Evolutionary conservation across 2,888 invertebrate species (phyloP).

Genomic region (Pandemis corylana): DNA sequence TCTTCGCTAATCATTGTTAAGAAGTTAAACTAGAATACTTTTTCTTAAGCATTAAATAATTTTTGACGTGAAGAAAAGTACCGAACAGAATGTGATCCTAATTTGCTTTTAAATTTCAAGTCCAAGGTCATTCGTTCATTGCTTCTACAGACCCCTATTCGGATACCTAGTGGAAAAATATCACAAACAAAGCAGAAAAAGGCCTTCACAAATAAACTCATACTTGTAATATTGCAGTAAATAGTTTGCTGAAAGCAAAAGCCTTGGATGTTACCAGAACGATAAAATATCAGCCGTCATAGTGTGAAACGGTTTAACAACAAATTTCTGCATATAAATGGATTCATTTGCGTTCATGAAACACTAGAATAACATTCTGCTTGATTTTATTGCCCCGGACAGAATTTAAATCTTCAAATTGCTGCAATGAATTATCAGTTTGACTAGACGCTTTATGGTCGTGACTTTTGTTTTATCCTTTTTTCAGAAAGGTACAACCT

Average conservation of each 20-base stretch:
- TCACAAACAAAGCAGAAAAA: no score
- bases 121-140: no score
- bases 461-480: not conserved
- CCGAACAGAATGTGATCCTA: no score
- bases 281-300: slow-evolving; percentile 54
- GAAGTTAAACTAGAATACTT: no score
- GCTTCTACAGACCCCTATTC: not conserved
- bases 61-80: no score
- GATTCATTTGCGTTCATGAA: slow-evolving; percentile 56
- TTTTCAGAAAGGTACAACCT: no score
- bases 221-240: not conserved
- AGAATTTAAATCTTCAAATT: slow-evolving; percentile 26
- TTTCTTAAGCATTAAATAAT: no score
- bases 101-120: no score
- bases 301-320: slow-evolving; percentile 61
- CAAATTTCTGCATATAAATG: slow-evolving; percentile 66
- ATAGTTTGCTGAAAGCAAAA: slow-evolving; percentile 6
- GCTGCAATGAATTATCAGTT: slow-evolving; percentile 7
- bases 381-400: slow-evolving; percentile 16
- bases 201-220: no score
- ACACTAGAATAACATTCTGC: slow-evolving; percentile 42
- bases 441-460: not conserved
- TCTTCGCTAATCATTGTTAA: no score
- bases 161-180: not conserved
- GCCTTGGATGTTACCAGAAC: slow-evolving; percentile 26